Conservation (phyloP, 2,888 invertebrate genomes). For the Sarcophaga variegata region DNA sequence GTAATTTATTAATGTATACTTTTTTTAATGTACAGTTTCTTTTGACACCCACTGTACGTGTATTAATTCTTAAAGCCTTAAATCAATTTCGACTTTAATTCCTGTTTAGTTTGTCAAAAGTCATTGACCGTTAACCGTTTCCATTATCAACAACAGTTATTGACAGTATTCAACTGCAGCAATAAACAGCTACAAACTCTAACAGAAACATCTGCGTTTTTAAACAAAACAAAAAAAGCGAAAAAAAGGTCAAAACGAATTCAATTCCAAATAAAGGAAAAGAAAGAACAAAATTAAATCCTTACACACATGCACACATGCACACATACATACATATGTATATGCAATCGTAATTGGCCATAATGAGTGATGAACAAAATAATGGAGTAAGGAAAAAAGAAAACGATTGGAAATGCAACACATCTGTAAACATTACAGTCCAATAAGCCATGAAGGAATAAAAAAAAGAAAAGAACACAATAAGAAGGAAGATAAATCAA, state of each 20-base stretch:
- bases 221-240: constrained; percentile 11
- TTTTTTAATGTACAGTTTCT: no score
- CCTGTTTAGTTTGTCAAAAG: not conserved
- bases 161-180: constrained; percentile 13
- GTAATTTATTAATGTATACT: no score
- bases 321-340: not conserved
- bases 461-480: not conserved
- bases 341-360: constrained; percentile 12
- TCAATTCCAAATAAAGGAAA: no score
- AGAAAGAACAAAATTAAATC: constrained; percentile 17
- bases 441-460: constrained; percentile 55
- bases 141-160: constrained; percentile 48
- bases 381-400: not conserved
- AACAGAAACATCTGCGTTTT: constrained; percentile 52
- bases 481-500: not conserved
- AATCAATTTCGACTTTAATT: no score
- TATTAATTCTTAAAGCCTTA: no score
- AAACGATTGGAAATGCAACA: constrained; percentile 23
- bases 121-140: constrained; percentile 49
- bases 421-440: constrained; percentile 5
- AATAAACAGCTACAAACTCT: not conserved
- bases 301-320: not conserved
- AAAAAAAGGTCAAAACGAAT: constrained; percentile 25
- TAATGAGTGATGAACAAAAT: constrained; percentile 40
- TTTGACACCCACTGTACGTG: no score